Base-by-base conservation (phyloP, 2,113 vertebrate species). In the Philantomba maxwellii region DNA sequence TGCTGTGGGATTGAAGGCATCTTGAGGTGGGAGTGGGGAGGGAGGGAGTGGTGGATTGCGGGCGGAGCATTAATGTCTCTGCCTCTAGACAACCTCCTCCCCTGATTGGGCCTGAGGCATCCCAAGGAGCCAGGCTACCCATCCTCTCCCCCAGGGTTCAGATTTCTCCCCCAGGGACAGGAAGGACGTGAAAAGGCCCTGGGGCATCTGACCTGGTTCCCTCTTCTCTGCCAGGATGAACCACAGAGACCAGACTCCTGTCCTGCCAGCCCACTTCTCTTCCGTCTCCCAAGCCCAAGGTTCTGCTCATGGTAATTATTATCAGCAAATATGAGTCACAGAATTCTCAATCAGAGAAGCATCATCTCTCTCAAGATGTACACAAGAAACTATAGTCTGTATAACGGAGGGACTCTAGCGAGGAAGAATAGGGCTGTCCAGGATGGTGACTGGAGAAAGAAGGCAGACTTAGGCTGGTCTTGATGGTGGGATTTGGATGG, bases 71-170 rank as follows among this genome's bases (percentile, higher is more conserved):
- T 13, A 12, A 17, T 3, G 33, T n/a, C 55, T 91, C 58, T 81
- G 25, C 28, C 64, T 21, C 23, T 19, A 17, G 92, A 58, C 49
- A 70, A 13, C 19, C 21, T 9, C 60, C 17, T 17, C 45, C 9
- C 15, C 2, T 25, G 15, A 47, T 1, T 0, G 9, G 43, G 43
- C 4, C 36, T 1, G 45, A 36, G 43, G 30, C 21, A 28, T n/a
- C 28, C 21, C 33, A 26, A 5, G 26, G 28, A 15, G 33, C n/a
- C 1, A 36, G 36, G 30, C 43, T 70, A 15, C 45, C 36, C 36
- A 1, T 13, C 39, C 4, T 77, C 53, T 77, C 66, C 53, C 6
- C 66, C 17, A 23, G n/a, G 10, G 6, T 16, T 47, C 43, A 25
- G 0, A 25, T 33, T 30, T 81, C 36, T 78, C 1, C 21, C 9